A percentile compares a stretch with the other conserved stretches of the same genome.
phyloP scores from a whole-genome alignment of 2,888 invertebrate genomes.

The Himalopsyche tibetana region DNA sequence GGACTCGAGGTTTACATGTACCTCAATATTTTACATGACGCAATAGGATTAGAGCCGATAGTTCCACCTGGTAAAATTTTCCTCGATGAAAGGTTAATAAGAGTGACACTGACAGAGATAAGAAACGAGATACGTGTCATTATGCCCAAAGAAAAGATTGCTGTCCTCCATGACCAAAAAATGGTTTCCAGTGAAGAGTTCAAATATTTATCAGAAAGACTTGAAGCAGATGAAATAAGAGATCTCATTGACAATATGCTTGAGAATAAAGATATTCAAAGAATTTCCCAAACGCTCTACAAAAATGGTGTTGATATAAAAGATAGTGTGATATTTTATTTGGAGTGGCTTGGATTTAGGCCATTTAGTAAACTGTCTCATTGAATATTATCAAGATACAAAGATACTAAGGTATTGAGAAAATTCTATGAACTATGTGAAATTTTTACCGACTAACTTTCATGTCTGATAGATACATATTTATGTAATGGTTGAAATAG shows the following conservation, averaged over 20 bases:
- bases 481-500: no score
- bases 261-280: constrained; percentile 6
- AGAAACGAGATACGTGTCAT: constrained; percentile 50
- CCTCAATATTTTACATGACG: constrained; percentile 44
- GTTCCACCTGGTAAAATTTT: not conserved
- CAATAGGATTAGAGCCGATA: constrained; percentile 45
- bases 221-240: not conserved
- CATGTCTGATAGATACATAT: no score
- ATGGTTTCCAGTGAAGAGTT: constrained; percentile 43
- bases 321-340: constrained; percentile 41
- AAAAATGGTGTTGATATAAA: constrained; percentile 49
- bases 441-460: no score
- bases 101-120: constrained; percentile 7
- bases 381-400: no score
- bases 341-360: constrained; percentile 46
- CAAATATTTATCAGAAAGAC: constrained; percentile 47
- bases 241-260: constrained; percentile 39
- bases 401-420: no score
- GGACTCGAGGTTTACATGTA: constrained; percentile 49
- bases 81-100: not conserved
- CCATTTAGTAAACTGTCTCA: not conserved
- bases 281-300: not conserved
- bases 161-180: constrained; percentile 46
- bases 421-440: no score
- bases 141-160: constrained; percentile 52